These are phyloP conservation scores for Dendroctonus valens DNA, from an alignment of 1,140 invertebrate species.

Conservation along the genomic window DNA sequence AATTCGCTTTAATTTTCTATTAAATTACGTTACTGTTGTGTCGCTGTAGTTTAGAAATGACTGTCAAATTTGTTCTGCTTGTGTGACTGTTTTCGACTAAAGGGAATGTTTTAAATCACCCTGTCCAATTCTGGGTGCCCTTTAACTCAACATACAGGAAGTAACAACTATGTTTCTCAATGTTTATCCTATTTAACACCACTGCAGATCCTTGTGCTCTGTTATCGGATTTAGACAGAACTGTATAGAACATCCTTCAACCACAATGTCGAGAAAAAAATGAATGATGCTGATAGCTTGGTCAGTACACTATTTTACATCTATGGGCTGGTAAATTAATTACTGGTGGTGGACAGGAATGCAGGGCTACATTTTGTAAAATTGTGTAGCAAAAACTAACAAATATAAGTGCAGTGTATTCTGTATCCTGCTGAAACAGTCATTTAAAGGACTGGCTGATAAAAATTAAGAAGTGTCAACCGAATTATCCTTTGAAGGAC, in stretches of 20 bases:
- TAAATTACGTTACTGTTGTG: conserved; percentile 3
- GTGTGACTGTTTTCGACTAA: conserved; percentile 9
- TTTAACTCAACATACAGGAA: conserved; percentile 4
- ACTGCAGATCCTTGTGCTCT: too few relatives aligned
- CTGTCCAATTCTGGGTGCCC: background rate
- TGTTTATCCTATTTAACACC: background rate
- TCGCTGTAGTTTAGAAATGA: conserved; percentile 7
- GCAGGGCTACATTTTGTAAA: background rate
- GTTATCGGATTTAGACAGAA: too few relatives aligned
- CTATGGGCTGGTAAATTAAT: background rate
- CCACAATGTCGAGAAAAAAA: conserved; percentile 52
- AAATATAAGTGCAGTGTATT: too few relatives aligned
- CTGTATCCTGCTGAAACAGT: too few relatives aligned
- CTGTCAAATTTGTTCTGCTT: conserved; percentile 6
- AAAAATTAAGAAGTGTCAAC: too few relatives aligned
- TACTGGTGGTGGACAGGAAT: background rate
- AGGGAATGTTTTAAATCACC: conserved; percentile 1
- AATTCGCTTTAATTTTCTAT: too few relatives aligned
- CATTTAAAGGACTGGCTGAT: too few relatives aligned
- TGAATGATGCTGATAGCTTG: conserved; percentile 56
- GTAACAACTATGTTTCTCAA: conserved; percentile 17
- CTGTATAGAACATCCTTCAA: conserved; percentile 13
- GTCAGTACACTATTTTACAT: conserved; percentile 46
- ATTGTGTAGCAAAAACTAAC: too few relatives aligned
- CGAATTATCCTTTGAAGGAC: too few relatives aligned